Percentiles rank a stretch among this genome's conserved stretches.
These are phyloP conservation scores for Lottia gigantea DNA, from an alignment of 2,888 invertebrate species.

Conservation along the genomic window DNA sequence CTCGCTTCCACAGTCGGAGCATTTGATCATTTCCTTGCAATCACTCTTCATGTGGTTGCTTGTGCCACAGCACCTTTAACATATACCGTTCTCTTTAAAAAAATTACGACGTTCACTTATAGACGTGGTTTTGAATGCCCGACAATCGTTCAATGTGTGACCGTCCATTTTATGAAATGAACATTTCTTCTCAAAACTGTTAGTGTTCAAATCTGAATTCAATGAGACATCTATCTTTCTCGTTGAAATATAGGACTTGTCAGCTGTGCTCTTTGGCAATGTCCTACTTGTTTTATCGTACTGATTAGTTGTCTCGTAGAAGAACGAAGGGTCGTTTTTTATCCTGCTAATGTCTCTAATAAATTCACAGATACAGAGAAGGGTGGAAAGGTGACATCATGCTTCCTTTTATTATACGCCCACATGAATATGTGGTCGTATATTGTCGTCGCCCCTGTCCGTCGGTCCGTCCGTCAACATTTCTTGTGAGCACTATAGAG, in stretches of 20 bases:
- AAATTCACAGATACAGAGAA: constrained; percentile 34
- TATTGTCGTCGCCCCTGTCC: too few species aligned
- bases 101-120: constrained; percentile 15
- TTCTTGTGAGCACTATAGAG: too few species aligned
- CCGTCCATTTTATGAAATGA: not conserved
- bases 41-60: constrained; percentile 17
- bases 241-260: not conserved
- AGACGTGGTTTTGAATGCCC: constrained; percentile 18
- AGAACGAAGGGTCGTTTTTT: constrained; percentile 32
- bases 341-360: constrained; percentile 26
- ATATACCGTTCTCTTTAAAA: constrained; percentile 20
- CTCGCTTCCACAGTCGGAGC: constrained; percentile 27
- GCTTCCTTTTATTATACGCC: constrained; percentile 27
- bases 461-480: too few species aligned
- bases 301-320: not conserved
- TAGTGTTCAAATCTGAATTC: not conserved
- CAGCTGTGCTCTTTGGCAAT: not conserved
- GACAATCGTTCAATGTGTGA: constrained; percentile 24
- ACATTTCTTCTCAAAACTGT: not conserved
- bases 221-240: constrained; percentile 3
- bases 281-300: not conserved
- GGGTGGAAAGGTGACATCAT: constrained; percentile 33
- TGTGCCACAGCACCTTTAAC: constrained; percentile 27
- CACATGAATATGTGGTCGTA: too few species aligned
- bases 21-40: constrained; percentile 23